phyloP scores from a whole-genome alignment of 1,140 invertebrate genomes.

The Orchestia grillus region DNA sequence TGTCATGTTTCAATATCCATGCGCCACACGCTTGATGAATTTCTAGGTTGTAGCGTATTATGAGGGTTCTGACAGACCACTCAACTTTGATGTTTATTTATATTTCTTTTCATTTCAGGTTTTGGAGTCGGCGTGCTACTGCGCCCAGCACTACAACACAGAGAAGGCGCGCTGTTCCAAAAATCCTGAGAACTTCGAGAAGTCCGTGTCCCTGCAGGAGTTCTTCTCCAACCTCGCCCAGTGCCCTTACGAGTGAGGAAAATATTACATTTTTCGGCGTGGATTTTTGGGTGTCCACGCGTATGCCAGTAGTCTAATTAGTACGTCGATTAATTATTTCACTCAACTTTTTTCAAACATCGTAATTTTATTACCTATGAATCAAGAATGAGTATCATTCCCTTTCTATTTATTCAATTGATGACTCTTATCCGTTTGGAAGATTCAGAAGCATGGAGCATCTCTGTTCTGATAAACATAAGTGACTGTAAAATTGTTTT shows the following conservation, averaged over 20 bases:
- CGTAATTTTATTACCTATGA: background rate
- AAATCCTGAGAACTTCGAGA: constrained; percentile 70
- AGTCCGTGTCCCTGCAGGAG: constrained; percentile 70
- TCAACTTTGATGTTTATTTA: background rate
- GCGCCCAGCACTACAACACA: constrained; percentile 73
- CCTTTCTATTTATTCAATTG: too few species aligned
- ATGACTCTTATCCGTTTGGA: too few species aligned
- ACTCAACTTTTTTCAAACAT: background rate
- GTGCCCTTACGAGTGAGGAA: constrained; percentile 28
- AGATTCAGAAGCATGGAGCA: too few species aligned
- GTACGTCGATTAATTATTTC: background rate
- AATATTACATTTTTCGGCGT: background rate
- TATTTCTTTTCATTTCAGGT: constrained; percentile 62
- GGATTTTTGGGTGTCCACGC: background rate
- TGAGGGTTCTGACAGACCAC: too few species aligned
- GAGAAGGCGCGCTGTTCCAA: constrained; percentile 69
- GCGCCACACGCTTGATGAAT: too few species aligned
- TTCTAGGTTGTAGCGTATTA: too few species aligned
- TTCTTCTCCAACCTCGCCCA: constrained; percentile 69
- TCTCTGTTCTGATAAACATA: too few species aligned
- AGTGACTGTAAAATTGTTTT: too few species aligned
- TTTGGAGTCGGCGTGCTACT: constrained; percentile 73
- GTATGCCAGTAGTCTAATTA: background rate
- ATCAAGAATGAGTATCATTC: too few species aligned
- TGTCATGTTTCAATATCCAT: too few species aligned